phyloP scores from a whole-genome alignment of 2,113 vertebrate species.

The Micromys minutus region DNA sequence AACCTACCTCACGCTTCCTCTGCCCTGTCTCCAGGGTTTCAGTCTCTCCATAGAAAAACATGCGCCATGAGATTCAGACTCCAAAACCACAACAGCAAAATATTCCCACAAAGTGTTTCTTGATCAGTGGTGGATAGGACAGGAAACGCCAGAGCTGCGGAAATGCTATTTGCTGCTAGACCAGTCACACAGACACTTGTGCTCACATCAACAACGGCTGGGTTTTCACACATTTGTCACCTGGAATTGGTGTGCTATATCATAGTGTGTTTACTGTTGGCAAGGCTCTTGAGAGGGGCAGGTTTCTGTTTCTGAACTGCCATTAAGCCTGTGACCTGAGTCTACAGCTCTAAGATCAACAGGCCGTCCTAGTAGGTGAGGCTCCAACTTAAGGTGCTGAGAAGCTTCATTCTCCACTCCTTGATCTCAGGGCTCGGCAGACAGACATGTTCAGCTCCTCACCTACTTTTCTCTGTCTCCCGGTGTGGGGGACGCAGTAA shows the following conservation, averaged over 20 bases:
- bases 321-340: neutral
- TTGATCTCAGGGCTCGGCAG: neutral
- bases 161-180: neutral
- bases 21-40: neutral
- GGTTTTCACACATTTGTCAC: neutral
- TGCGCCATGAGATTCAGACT: neutral
- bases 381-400: neutral
- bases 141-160: neutral
- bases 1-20: neutral
- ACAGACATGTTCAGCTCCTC: neutral
- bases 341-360: neutral
- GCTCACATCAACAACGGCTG: neutral
- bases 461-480: neutral
- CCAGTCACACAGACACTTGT: neutral
- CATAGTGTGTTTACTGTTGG: neutral
- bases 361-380: neutral
- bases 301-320: neutral
- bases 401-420: neutral
- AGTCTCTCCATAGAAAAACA: neutral
- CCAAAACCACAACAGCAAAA: neutral
- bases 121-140: neutral
- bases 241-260: neutral
- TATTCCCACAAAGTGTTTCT: neutral
- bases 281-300: neutral
- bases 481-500: neutral